A percentile compares a stretch with the other conserved stretches of the same genome.
These are phyloP conservation scores for Dromius quadrimaculatus DNA, from an alignment of 2,888 invertebrate species.

Conservation along the genomic window DNA sequence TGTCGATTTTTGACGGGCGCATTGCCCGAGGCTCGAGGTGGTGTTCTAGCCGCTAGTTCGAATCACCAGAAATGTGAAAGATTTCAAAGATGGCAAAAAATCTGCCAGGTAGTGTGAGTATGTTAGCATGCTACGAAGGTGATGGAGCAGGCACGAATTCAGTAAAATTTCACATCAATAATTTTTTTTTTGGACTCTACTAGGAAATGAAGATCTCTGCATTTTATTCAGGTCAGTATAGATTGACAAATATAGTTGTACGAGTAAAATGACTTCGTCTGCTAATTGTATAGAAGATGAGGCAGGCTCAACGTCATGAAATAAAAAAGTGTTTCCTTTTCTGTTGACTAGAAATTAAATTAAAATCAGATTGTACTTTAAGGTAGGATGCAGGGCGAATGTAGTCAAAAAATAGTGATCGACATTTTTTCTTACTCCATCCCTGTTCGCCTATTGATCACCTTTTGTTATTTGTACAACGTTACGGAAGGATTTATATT, in stretches of 20 bases:
- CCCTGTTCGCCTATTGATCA: neutral
- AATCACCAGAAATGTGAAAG: slow-evolving; percentile 6
- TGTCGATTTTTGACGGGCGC: slow-evolving; percentile 42
- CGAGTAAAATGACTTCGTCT: no score
- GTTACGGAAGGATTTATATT: neutral
- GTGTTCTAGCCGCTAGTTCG: neutral
- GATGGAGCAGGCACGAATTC: neutral
- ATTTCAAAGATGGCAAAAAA: slow-evolving; percentile 10
- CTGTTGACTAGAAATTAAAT: no score
- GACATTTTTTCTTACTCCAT: neutral
- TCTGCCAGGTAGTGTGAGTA: neutral
- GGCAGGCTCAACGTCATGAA: no score
- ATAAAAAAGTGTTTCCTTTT: no score
- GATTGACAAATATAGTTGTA: no score
- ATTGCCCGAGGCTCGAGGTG: slow-evolving; percentile 14
- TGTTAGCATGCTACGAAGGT: neutral
- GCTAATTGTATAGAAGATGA: no score
- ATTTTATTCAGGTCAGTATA: no score
- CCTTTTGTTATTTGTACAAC: neutral
- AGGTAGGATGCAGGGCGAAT: no score
- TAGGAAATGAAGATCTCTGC: no score
- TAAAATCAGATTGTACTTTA: no score
- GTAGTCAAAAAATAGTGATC: no score
- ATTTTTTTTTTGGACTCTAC: no score
- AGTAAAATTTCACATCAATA: neutral